phyloP scores from a whole-genome alignment of 1,140 invertebrate species.

The Drosophila virilis region DNA sequence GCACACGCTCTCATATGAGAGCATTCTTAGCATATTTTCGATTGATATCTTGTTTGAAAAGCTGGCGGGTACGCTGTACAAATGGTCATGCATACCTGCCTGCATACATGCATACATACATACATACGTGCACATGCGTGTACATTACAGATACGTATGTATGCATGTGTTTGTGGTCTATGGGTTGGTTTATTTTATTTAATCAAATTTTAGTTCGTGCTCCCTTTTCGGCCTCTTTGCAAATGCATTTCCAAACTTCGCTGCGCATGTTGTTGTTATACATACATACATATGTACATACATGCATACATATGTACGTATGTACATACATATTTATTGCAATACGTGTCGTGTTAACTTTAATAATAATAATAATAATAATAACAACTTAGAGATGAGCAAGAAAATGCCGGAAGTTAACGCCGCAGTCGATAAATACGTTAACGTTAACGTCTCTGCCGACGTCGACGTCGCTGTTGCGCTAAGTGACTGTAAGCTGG shows the following conservation, averaged over 20 bases:
- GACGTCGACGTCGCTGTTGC: slow-evolving; percentile 21
- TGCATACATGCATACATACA: slow-evolving; percentile 7
- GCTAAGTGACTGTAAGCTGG: slow-evolving; percentile 19
- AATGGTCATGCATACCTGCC: slow-evolving; percentile 6
- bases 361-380: slow-evolving; percentile 25
- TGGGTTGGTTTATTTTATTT: slow-evolving; percentile 17
- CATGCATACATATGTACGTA: too few relatives aligned
- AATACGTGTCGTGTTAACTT: slow-evolving; percentile 46
- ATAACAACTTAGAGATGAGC: slow-evolving; percentile 34
- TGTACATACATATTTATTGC: slow-evolving; percentile 31
- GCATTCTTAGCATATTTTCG: slow-evolving; percentile 68
- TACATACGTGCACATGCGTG: background rate
- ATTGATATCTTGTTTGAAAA: slow-evolving; percentile 52
- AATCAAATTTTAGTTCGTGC: slow-evolving; percentile 25
- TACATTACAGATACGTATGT: background rate
- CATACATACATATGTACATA: too few relatives aligned
- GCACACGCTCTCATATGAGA: slow-evolving; percentile 9
- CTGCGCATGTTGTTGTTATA: slow-evolving; percentile 29
- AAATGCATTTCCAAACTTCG: slow-evolving; percentile 40
- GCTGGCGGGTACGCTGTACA: slow-evolving; percentile 13
- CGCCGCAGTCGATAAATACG: slow-evolving; percentile 39
- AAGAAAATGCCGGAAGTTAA: slow-evolving; percentile 50
- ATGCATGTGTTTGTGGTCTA: slow-evolving; percentile 1
- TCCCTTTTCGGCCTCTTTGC: slow-evolving; percentile 7
- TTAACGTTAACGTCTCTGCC: slow-evolving; percentile 22